These are phyloP conservation scores for Melanerpes aurifrons DNA, from an alignment of 2,113 vertebrate species.

Conservation along the genomic window DNA sequence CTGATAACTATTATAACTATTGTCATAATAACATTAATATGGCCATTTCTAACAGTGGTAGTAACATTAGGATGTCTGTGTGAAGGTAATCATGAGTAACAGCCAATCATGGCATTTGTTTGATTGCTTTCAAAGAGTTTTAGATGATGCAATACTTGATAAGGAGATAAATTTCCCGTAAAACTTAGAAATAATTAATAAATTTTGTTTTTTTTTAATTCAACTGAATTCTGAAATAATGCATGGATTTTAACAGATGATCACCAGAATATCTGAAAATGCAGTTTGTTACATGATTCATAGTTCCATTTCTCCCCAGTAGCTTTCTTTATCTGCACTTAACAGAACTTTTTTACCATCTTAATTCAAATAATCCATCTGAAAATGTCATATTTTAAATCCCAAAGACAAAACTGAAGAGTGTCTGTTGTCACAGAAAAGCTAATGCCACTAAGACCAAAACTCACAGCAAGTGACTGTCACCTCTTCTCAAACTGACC, in stretches of 20 bases:
- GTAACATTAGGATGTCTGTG: not conserved
- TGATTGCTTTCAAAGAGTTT: not conserved
- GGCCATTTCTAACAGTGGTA: not conserved
- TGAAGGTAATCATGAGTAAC: not conserved
- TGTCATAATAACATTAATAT: not conserved
- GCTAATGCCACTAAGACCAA: not conserved
- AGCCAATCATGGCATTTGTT: not conserved
- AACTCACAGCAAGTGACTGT: not conserved
- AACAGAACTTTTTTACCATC: not conserved
- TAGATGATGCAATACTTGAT: not conserved
- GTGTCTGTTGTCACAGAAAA: not conserved
- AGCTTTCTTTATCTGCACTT: not conserved
- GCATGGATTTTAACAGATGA: not conserved
- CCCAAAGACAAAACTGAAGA: not conserved
- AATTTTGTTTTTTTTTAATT: not conserved
- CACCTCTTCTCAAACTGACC: not conserved
- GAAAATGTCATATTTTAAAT: not conserved
- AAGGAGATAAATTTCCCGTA: not conserved
- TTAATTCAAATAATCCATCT: not conserved
- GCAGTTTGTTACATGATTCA: not conserved
- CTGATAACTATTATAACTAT: not conserved
- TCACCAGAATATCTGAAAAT: not conserved
- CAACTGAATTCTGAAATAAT: not conserved
- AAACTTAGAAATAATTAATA: not conserved
- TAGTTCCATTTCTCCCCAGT: not conserved